These are phyloP conservation scores for Drosophila pseudoananassae DNA, from an alignment of 1,140 invertebrate genomes.

Conservation along the genomic window DNA sequence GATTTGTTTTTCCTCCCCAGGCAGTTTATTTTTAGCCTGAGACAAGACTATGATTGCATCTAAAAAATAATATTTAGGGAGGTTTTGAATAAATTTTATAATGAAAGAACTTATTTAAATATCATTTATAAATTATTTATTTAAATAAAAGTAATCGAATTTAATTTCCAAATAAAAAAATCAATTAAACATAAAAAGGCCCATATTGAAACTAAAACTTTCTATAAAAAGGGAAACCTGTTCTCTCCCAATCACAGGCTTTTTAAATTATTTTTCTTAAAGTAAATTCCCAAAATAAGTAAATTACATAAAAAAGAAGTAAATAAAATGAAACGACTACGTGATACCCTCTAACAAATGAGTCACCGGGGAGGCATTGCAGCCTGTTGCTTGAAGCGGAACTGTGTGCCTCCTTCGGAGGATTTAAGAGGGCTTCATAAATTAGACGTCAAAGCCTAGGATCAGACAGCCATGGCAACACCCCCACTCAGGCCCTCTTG, in stretches of 20 bases:
- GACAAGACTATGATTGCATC: not conserved
- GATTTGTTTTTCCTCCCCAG: slow-evolving; percentile 18
- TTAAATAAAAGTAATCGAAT: no score
- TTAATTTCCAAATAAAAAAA: slow-evolving; percentile 2
- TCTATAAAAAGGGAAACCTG: not conserved
- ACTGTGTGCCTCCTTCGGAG: slow-evolving; percentile 11
- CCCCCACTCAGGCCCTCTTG: slow-evolving; percentile 10
- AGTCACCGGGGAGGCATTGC: slow-evolving; percentile 2
- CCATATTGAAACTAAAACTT: not conserved
- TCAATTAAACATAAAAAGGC: not conserved
- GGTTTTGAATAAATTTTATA: not conserved
- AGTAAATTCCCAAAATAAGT: not conserved
- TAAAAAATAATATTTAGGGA: not conserved
- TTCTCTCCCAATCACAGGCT: not conserved
- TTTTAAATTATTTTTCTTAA: not conserved
- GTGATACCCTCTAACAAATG: slow-evolving; percentile 37
- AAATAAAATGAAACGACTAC: slow-evolving; percentile 35
- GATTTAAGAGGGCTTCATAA: slow-evolving; percentile 69
- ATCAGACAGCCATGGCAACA: slow-evolving; percentile 52
- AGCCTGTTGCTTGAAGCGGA: slow-evolving; percentile 45
- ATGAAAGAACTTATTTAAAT: not conserved
- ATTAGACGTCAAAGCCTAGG: slow-evolving; percentile 73
- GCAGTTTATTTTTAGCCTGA: slow-evolving; percentile 40
- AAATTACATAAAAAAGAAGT: slow-evolving; percentile 4
- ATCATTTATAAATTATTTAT: no score